A percentile compares a stretch with the other conserved stretches of the same genome.
Evolutionary conservation across 2,888 invertebrate species (phyloP).

Genomic region (Ichneumoninae sp.): DNA sequence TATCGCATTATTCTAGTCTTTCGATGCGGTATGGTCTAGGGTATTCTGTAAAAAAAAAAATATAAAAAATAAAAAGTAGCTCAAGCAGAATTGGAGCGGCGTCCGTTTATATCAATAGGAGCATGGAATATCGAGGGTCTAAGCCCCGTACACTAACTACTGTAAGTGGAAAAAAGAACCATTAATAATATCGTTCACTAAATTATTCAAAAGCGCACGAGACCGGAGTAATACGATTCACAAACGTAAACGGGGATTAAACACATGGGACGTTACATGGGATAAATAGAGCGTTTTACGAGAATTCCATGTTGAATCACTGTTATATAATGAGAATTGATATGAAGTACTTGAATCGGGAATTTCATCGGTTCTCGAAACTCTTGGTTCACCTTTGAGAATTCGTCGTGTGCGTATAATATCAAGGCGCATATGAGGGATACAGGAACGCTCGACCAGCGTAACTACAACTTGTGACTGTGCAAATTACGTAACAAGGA

Average conservation of each 20-base stretch:
- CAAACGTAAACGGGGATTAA: slow-evolving; percentile 1
- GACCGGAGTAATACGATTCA: neutral
- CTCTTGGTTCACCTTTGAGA: neutral
- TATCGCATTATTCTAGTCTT: slow-evolving; percentile 24
- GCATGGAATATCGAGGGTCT: neutral
- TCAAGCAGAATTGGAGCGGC: neutral
- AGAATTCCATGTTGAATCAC: slow-evolving; percentile 12
- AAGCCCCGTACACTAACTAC: neutral
- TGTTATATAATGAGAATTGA: neutral
- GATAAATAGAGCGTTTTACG: neutral
- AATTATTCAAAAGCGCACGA: slow-evolving; percentile 1
- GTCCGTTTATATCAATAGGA: neutral
- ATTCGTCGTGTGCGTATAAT: neutral
- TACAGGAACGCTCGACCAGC: neutral
- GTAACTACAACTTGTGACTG: too few relatives aligned
- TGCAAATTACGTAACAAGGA: too few relatives aligned
- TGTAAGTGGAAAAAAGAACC: neutral
- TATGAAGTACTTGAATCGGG: neutral
- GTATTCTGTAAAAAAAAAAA: neutral
- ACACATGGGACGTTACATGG: neutral
- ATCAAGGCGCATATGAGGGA: neutral
- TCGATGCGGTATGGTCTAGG: neutral
- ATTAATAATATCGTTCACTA: neutral
- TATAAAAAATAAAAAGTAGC: neutral
- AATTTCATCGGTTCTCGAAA: neutral